These are phyloP conservation scores for Rousettus madagascariensis DNA, from an alignment of 2,797 vertebrate genomes.

Conservation along the genomic window DNA sequence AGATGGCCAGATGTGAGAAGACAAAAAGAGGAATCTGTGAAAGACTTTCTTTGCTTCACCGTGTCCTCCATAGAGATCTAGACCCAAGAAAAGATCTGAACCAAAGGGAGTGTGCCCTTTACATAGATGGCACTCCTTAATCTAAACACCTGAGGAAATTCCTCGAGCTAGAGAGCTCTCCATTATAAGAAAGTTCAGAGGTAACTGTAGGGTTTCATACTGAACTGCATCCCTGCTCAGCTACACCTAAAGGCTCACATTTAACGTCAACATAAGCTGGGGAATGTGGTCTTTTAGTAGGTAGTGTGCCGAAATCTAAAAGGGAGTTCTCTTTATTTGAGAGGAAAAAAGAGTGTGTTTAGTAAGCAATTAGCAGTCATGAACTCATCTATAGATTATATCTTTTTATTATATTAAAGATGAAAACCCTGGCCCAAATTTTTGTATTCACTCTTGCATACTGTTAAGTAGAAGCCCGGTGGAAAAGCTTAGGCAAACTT, in stretches of 20 bases:
- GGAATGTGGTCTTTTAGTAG: neutral
- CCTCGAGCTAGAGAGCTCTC: neutral
- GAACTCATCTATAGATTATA: neutral
- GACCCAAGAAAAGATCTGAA: neutral
- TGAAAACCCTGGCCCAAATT: neutral
- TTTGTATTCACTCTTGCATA: neutral
- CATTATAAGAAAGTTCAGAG: too few relatives aligned
- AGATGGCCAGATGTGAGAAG: neutral
- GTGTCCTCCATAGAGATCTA: neutral
- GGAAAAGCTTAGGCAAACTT: neutral
- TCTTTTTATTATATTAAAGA: neutral
- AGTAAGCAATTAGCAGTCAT: neutral
- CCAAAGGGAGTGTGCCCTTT: too few relatives aligned
- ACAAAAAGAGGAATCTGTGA: neutral
- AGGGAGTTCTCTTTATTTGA: neutral
- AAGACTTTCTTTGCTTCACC: neutral
- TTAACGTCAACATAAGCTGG: too few relatives aligned
- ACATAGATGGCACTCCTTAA: neutral
- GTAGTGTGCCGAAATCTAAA: neutral
- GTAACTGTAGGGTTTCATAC: neutral
- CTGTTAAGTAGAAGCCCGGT: neutral
- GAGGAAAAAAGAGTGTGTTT: neutral
- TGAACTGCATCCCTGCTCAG: neutral
- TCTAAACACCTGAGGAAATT: neutral
- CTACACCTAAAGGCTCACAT: neutral